A percentile compares a stretch with the other conserved stretches of the same genome.
These are phyloP conservation scores for Psophia crepitans DNA, from an alignment of 2,113 vertebrate species.

Conservation along the genomic window DNA sequence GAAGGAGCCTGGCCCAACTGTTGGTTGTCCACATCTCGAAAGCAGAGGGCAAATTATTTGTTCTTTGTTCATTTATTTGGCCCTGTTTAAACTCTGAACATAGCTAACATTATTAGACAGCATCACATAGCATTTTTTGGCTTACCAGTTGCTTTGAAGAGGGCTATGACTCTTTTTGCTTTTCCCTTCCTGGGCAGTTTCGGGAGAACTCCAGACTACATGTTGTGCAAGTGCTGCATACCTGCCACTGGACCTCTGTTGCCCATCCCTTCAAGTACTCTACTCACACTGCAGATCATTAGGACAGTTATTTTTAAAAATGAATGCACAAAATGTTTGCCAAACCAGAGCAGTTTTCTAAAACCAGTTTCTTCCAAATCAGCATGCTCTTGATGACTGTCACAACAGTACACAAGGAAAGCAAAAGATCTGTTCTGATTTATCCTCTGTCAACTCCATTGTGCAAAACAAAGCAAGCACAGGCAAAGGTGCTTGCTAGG, in stretches of 20 bases:
- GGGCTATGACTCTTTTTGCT: not conserved
- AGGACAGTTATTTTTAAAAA: not conserved
- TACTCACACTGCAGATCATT: not conserved
- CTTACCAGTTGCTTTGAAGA: not conserved
- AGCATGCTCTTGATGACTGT: not conserved
- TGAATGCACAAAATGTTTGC: not conserved
- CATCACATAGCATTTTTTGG: not conserved
- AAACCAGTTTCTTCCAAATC: not conserved
- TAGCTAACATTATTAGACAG: not conserved
- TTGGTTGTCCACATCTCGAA: not conserved
- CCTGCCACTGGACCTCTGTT: not conserved
- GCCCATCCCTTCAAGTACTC: not conserved
- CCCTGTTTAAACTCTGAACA: not conserved
- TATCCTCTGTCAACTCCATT: not conserved
- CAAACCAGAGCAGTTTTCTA: not conserved
- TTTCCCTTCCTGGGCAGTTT: not conserved
- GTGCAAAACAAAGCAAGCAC: not conserved
- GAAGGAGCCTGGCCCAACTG: not conserved
- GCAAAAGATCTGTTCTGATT: not conserved
- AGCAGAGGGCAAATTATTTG: not conserved
- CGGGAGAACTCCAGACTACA: not conserved
- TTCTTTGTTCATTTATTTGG: not conserved
- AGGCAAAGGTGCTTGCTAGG: not conserved
- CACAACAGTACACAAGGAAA: not conserved
- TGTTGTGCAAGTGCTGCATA: not conserved